phyloP scores from a whole-genome alignment of 2,888 invertebrate genomes.

The Campoplex nolae region DNA sequence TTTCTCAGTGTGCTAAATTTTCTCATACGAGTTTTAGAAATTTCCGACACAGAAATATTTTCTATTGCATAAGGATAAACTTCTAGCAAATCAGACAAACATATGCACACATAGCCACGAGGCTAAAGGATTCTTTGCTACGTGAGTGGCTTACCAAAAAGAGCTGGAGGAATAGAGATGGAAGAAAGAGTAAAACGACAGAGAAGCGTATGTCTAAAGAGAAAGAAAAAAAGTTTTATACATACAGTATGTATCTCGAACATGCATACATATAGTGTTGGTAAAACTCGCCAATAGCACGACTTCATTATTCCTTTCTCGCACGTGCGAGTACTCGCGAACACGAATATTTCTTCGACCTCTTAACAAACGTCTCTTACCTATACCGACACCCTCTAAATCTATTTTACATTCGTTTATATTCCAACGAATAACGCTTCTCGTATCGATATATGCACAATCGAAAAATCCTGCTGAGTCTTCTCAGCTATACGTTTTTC shows the following conservation, averaged over 20 bases:
- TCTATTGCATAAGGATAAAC: conserved; percentile 7
- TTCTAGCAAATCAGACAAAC: conserved; percentile 76
- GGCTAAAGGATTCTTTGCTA: conserved; percentile 73
- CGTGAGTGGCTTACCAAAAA: conserved; percentile 74
- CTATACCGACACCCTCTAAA: not conserved
- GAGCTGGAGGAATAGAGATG: conserved; percentile 27
- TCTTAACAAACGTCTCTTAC: conserved; percentile 67
- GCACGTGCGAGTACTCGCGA: conserved; percentile 77
- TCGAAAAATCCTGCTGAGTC: not conserved
- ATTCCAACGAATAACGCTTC: not conserved
- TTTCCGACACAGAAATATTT: conserved; percentile 6
- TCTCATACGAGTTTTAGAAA: conserved; percentile 9
- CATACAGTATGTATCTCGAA: conserved; percentile 32
- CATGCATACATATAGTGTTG: not conserved
- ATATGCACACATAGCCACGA: conserved; percentile 44
- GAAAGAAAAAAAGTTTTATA: conserved; percentile 13
- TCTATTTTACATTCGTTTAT: conserved; percentile 20
- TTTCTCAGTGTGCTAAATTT: too few species aligned
- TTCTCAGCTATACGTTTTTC: not conserved
- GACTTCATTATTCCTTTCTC: conserved; percentile 77
- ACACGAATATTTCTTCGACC: conserved; percentile 61
- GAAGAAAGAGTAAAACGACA: conserved; percentile 3
- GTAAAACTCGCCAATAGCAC: conserved; percentile 66
- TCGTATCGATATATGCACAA: not conserved
- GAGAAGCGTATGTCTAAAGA: conserved; percentile 24